These are phyloP conservation scores for Morpho helenor DNA, from an alignment of 2,888 invertebrate genomes.

Conservation along the genomic window DNA sequence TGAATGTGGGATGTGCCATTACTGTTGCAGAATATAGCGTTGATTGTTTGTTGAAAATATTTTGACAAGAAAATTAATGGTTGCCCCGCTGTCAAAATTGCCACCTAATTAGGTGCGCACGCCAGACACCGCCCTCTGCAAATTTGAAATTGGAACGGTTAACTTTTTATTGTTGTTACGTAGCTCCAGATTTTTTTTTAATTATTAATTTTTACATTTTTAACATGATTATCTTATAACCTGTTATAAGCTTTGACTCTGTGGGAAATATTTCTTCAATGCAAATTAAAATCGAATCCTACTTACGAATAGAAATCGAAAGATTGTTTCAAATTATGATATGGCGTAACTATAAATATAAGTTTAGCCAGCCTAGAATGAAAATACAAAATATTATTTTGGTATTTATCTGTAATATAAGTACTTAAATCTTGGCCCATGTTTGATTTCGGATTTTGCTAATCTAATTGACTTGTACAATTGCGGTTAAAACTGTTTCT, in stretches of 20 bases:
- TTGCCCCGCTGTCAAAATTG: conserved; percentile 65
- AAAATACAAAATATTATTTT: no score
- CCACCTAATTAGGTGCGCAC: conserved; percentile 62
- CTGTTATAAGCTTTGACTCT: neutral
- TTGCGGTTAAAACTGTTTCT: conserved; percentile 17
- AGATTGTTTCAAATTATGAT: no score
- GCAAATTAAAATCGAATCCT: no score
- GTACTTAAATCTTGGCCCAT: conserved; percentile 34
- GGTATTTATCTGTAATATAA: conserved; percentile 27
- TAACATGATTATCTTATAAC: no score
- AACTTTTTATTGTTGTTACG: conserved; percentile 70
- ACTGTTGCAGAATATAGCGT: conserved; percentile 40
- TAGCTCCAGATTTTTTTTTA: conserved; percentile 37
- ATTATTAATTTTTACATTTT: no score
- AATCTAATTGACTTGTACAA: conserved; percentile 29
- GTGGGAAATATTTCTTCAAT: neutral
- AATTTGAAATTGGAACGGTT: conserved; percentile 66
- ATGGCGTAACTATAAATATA: no score
- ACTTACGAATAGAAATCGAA: no score
- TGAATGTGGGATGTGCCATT: conserved; percentile 50
- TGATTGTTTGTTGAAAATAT: conserved; percentile 76
- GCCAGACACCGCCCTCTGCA: conserved; percentile 53
- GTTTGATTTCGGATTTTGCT: conserved; percentile 33
- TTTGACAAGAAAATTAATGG: conserved; percentile 73
- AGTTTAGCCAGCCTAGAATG: no score